Conservation (phyloP, 2,113 vertebrate genomes). For the Vicugna pacos region DNA sequence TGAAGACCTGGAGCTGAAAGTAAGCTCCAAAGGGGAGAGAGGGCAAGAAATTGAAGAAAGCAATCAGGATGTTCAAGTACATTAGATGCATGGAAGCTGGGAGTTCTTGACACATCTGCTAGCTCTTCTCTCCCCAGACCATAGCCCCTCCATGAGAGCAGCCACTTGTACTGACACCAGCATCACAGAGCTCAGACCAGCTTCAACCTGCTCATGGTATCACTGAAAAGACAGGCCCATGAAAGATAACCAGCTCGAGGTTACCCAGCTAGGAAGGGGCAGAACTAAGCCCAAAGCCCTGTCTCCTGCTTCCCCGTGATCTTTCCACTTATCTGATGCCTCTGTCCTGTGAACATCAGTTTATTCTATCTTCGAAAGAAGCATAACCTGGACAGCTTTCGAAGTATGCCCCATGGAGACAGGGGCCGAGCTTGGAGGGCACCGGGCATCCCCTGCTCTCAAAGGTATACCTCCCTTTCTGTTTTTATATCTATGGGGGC, state of each 20-base stretch:
- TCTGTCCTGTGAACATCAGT: neutral
- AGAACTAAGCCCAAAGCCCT: neutral
- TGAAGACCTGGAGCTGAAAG: neutral
- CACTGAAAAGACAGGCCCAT: neutral
- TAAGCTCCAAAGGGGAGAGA: neutral
- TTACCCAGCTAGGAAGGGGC: neutral
- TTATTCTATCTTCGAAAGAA: neutral
- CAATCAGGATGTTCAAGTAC: accelerated
- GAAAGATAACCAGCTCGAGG: neutral
- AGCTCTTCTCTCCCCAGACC: neutral
- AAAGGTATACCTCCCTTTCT: neutral
- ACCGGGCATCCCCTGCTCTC: neutral
- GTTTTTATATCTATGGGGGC: neutral
- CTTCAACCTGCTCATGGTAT: neutral
- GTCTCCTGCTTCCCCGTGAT: accelerated
- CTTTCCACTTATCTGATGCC: neutral
- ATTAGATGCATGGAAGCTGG: neutral
- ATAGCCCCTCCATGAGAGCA: neutral
- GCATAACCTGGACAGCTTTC: neutral
- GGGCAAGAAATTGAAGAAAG: neutral
- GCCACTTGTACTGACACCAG: neutral
- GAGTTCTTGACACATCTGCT: neutral
- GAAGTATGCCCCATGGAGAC: neutral
- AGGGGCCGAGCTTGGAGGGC: neutral
- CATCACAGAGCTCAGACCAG: neutral